Conservation (phyloP, 2,888 invertebrate genomes). For the Callinectes sapidus region DNA sequence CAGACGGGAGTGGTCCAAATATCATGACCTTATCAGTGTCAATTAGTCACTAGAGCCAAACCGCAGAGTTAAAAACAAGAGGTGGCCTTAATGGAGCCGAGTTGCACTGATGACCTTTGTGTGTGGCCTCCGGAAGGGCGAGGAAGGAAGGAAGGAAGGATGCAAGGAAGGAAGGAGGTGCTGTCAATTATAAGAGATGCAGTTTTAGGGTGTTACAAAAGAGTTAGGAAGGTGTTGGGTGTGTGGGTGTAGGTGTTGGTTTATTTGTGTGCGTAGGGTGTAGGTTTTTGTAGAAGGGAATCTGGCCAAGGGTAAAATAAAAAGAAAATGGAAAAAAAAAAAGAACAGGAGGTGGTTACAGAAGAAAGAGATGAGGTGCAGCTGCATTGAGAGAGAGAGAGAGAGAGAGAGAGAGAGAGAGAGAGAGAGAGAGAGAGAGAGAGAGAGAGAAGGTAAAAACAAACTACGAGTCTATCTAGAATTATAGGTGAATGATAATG, state of each 20-base stretch:
- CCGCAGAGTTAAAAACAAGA: slow-evolving; percentile 3
- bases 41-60: slow-evolving; percentile 28
- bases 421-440: too few species aligned
- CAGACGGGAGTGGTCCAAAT: slow-evolving; percentile 22
- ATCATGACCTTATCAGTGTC: slow-evolving; percentile 46
- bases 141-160: background rate
- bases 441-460: too few species aligned
- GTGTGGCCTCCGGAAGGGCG: background rate
- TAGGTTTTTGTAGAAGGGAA: too few species aligned
- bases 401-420: too few species aligned
- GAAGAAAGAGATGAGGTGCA: too few species aligned
- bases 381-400: too few species aligned
- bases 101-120: background rate
- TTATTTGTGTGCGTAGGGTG: too few species aligned
- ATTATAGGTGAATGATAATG: too few species aligned
- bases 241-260: slow-evolving; percentile 22
- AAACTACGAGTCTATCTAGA: too few species aligned
- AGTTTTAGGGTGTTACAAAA: background rate
- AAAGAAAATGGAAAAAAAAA: too few species aligned
- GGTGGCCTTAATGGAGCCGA: background rate
- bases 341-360: too few species aligned
- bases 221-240: background rate
- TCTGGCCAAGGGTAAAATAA: too few species aligned
- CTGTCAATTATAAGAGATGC: background rate
- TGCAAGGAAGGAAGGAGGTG: background rate